Base-by-base conservation (phyloP, 2,888 invertebrate genomes). In the Eristalis arbustorum region DNA sequence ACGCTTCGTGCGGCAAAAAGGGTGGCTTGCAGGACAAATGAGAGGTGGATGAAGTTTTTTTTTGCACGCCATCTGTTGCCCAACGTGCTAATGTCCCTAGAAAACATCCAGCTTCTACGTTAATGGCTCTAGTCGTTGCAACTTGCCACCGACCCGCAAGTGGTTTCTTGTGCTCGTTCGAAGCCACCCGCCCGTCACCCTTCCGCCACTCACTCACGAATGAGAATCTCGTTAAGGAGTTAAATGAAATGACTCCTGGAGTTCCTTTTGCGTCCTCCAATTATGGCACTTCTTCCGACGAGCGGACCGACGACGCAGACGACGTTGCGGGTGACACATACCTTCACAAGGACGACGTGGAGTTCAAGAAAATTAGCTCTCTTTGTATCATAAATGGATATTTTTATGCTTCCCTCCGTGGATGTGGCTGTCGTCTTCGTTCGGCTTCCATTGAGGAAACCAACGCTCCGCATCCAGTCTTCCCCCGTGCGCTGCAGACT, bases 321-420 rank as follows among this genome's bases (percentile, higher is more conserved):
- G 5, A 31, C 31, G 5, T 4, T 31, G 31, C 37, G 37, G 37
- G 37, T 13, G 49, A 8, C 18, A 18, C 49, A 74, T 34, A 74
- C 56, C 25, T 18, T 56, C 34, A 56, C 11, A 49, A 49, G 49
- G 49, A 49, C 23, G 56, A 75, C 68, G 56, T 62, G 49, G 40
- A 59, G 68, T 72, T 72, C 63, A 76, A 84, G 84, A 76, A 80
- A 80, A 84, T 84, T 84, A 84, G 67, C 80, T 84, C 79, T 67
- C 62, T 80, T 84, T 84, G 80, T 84, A 62, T 76, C 72, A 84
- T 75, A 80, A 84, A 75, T 84, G 75, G 67, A 75, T 71, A 74
- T 64, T 78, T 84, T 72, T 73, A 68, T 78, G 61, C 28, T 22
- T 18, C 57, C 72, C 49, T 49, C 18, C 49, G 14, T 14, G 31